Base-by-base conservation (phyloP, 1,140 invertebrate species). In the Anoplolepis gracilipes region DNA sequence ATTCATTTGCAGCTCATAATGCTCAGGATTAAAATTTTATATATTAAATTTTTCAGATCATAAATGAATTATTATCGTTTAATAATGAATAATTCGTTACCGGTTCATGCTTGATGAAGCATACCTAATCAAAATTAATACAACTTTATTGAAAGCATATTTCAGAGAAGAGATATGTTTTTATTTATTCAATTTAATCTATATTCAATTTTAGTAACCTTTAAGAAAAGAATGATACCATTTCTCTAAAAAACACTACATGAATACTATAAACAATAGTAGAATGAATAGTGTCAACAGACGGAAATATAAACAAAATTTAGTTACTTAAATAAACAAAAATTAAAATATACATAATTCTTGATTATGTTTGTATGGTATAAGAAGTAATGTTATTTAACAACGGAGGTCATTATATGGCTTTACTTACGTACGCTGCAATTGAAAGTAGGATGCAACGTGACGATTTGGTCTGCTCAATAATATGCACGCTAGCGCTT, bases 401-500 rank as follows among this genome's bases (percentile, higher is more conserved):
- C 7, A 0, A 13, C 25, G 33, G n/a, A 1, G 25, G 0, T 2
- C 1, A n/a, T 39, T 72, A 19, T n/a, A 1, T 19, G 46, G 19
- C 36, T 30, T 81, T 13, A 36, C 5, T 42, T n/a, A 46, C 3
- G 7, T 25, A 28, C 19, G 28, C 46, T 72, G 67, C 53, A 11
- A 70, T 59, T 81, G 53, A 59, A 36, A 70, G 2, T 72, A 22
- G 46, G 53, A 46, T 13, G 19, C 36, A 36, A 70, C 70, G 39
- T 30, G 22, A 49, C 59, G n/a, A 22, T 67, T 13, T 25, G 49
- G 33, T 57, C 11, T 57, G 25, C 33, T 28, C n/a, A 28, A 72
- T 59, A 82, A 79, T 39, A 33, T 72, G 72, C 22, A 10, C 33
- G 6, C 46, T 49, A 8, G 16, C 19, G 64, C 67, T 82, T 82